Conservation (phyloP, 2,888 invertebrate species). For the Trachelus iudaicus region DNA sequence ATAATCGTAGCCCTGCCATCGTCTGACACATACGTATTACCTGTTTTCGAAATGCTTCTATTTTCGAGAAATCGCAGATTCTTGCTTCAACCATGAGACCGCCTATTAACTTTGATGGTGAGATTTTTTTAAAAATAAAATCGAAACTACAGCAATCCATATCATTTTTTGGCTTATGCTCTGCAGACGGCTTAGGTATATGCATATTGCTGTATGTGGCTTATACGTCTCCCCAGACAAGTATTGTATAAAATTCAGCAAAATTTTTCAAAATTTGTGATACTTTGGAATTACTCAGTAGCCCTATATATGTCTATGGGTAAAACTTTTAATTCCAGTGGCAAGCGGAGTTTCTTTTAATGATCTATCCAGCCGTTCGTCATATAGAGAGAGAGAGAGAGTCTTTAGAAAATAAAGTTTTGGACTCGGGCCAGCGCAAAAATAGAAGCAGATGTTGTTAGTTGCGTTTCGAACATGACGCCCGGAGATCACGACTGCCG, state of each 20-base stretch:
- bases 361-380: slow-evolving; percentile 56
- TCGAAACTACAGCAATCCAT: not conserved
- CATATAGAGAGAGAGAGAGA: slow-evolving; percentile 37
- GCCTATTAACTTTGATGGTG: not conserved
- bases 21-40: not conserved
- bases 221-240: too few relatives aligned
- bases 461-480: slow-evolving; percentile 48
- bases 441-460: slow-evolving; percentile 66
- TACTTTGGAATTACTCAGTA: not conserved
- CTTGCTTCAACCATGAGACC: not conserved
- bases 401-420: slow-evolving; percentile 61
- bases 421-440: slow-evolving; percentile 64
- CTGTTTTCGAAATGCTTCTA: not conserved
- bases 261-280: not conserved
- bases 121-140: not conserved
- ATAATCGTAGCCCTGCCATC: slow-evolving; percentile 1
- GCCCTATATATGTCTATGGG: not conserved
- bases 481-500: slow-evolving; percentile 25
- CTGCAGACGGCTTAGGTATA: too few relatives aligned
- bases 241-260: too few relatives aligned
- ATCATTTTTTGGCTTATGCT: not conserved
- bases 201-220: too few relatives aligned
- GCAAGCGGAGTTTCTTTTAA: slow-evolving; percentile 35
- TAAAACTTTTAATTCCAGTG: not conserved
- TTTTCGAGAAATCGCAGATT: not conserved